Evolutionary conservation across 2,888 invertebrate species (phyloP).

Genomic region (Chymomyza procnemis): DNA sequence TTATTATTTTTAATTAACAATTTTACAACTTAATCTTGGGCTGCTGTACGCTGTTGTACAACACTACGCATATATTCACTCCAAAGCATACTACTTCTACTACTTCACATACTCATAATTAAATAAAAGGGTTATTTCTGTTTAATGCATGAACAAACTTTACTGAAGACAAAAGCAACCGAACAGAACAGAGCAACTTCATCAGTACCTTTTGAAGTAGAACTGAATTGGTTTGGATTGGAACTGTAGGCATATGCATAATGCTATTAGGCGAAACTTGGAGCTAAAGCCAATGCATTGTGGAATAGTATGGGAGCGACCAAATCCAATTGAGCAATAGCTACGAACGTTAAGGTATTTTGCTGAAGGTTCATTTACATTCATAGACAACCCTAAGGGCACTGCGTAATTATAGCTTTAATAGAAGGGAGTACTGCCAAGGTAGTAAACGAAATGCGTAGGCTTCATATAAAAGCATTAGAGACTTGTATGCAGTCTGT

Average conservation of each 20-base stretch:
- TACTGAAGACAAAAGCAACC: conserved; percentile 45
- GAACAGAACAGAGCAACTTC: background rate
- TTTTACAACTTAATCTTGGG: conserved; percentile 66
- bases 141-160: conserved; percentile 54
- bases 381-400: background rate
- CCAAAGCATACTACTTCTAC: background rate
- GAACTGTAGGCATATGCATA: conserved; percentile 58
- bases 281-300: background rate
- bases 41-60: background rate
- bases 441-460: no score
- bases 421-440: no score
- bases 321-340: background rate
- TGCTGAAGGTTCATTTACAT: background rate
- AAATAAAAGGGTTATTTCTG: conserved; percentile 28
- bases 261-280: conserved; percentile 41
- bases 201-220: background rate
- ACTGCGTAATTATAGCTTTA: no score
- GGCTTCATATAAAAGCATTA: no score
- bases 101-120: conserved; percentile 47
- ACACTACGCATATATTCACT: conserved; percentile 35
- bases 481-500: no score
- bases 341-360: background rate
- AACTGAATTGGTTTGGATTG: background rate
- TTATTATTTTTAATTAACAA: conserved; percentile 72
- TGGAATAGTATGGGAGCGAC: background rate